Evolutionary conservation across 2,113 vertebrate species (phyloP), one percentile per base, ranked within the genome.

Genomic region (Coregonus clupeaformis): DNA sequence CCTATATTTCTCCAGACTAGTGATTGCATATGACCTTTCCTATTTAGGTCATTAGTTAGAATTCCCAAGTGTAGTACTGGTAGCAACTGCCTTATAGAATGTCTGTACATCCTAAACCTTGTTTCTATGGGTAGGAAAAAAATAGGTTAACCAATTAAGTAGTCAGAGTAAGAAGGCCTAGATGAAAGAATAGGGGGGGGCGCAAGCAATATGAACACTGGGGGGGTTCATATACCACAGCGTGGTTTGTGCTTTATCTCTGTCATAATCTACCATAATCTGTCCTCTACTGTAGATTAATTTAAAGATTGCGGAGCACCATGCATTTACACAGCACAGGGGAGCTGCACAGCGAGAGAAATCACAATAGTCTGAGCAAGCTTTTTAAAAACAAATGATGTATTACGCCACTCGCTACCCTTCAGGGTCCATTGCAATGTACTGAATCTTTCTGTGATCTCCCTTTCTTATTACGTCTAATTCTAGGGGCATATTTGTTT

Each of bases 271-370:
- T 69, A 64, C 82, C 68, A 80, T 85, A 79, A 90, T 84, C 85
- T 87, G 77, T 82, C 81, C 80, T 82, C 72, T 74, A 82, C 73
- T 82, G 82, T 76, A 88, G 89, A 91, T 93, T 88, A 78, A 92
- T 89, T 91, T 91, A 91, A 90, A 90, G 89, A 91, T 92, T 83
- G 80, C 22, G 29, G 73, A 71, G 79, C 52, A 76, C 79, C 63
- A 82, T 85, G 76, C 81, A 74, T 85, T 84, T 74, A 68, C 72
- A 77, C 64, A 25, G 60, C 65, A 67, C 68, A 70, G 76, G 42
- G 27, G 47, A 70, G 69, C 65, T 72, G 36, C 75, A 45, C 67
- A 57, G 69, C 74, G 68, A 22, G 52, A 13, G 74, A 75, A 79
- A 78, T 79, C 77, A 66, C 74, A 75, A 73, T 64, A 0, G 32